A percentile compares a stretch with the other conserved stretches of the same genome.
These are phyloP conservation scores for Abrostola tripartita DNA, from an alignment of 2,888 invertebrate species.

Conservation along the genomic window DNA sequence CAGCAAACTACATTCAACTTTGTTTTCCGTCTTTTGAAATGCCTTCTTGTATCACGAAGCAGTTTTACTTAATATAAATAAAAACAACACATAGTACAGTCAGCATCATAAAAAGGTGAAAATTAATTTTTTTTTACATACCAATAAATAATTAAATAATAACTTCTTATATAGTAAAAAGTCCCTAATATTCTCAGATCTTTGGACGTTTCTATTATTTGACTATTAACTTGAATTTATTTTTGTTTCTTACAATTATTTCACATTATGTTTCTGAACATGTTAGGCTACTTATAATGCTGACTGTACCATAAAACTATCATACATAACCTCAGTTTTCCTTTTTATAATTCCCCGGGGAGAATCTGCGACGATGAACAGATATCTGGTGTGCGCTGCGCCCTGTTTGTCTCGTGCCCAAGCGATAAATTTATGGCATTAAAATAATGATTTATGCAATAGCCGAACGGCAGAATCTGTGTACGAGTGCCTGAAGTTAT, in stretches of 20 bases:
- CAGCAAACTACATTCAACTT: slow-evolving; percentile 7
- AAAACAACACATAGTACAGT: slow-evolving; percentile 6
- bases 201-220: no score
- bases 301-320: slow-evolving; percentile 31
- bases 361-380: slow-evolving; percentile 53
- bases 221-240: no score
- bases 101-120: no score
- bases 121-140: no score
- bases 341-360: slow-evolving; percentile 48
- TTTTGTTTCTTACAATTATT: no score
- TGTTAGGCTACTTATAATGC: no score
- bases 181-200: no score
- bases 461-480: slow-evolving; percentile 32
- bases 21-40: slow-evolving; percentile 4
- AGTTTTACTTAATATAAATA: slow-evolving; percentile 35
- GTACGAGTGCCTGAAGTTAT: slow-evolving; percentile 10
- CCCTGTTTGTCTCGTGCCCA: slow-evolving; percentile 50
- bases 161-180: no score
- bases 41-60: slow-evolving; percentile 39
- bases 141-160: no score
- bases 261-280: no score
- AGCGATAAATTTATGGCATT: slow-evolving; percentile 64
- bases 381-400: slow-evolving; percentile 57
- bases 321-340: slow-evolving; percentile 56
- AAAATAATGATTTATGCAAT: slow-evolving; percentile 64